phyloP scores from a whole-genome alignment of 2,113 vertebrate genomes.

The Chrysochloris asiatica region DNA sequence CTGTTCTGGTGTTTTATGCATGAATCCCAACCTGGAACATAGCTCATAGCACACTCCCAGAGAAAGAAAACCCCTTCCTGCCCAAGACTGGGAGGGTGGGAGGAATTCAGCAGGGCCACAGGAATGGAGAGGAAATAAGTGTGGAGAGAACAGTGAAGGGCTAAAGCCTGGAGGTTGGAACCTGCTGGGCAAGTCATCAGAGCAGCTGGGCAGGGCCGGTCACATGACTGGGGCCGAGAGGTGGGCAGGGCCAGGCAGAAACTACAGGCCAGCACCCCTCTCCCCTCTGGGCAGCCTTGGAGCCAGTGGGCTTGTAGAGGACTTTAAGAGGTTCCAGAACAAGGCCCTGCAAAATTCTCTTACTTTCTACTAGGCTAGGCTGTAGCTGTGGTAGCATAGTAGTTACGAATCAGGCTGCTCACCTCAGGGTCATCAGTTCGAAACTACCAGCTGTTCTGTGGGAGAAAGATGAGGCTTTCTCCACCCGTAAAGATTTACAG shows the following conservation, averaged over 20 bases:
- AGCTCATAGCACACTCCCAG: too few species aligned
- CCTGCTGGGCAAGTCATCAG: not conserved
- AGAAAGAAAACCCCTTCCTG: not conserved
- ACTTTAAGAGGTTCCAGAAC: too few species aligned
- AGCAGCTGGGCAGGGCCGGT: not conserved
- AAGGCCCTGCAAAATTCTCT: too few species aligned
- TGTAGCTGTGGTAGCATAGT: too few species aligned
- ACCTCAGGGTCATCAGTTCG: too few species aligned
- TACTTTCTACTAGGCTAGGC: too few species aligned
- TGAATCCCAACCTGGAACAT: not conserved
- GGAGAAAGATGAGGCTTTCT: too few species aligned
- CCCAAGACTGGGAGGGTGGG: not conserved
- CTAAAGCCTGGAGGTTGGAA: not conserved
- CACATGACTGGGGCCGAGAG: not conserved
- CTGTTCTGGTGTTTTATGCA: not conserved
- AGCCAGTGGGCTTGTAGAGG: too few species aligned
- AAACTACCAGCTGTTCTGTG: too few species aligned
- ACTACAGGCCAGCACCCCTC: not conserved
- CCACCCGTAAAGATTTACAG: too few species aligned
- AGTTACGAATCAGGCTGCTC: too few species aligned
- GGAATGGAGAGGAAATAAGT: not conserved
- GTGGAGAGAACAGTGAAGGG: not conserved
- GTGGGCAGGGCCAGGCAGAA: not conserved
- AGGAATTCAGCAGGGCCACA: not conserved
- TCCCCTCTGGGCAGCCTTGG: not conserved